phyloP scores from a whole-genome alignment of 2,113 vertebrate genomes.

The Chitala chitala region DNA sequence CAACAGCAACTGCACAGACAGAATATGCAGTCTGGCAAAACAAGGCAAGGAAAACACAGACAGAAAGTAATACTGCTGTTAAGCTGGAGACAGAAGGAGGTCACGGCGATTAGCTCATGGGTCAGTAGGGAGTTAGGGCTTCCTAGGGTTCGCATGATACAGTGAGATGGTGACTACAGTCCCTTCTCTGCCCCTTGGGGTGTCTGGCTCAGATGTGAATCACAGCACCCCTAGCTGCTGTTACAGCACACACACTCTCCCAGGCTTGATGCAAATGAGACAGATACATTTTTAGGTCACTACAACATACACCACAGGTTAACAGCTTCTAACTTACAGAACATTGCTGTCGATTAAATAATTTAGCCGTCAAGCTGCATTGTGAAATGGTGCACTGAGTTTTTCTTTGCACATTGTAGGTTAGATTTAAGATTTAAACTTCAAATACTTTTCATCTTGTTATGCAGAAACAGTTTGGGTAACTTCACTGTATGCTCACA shows the following conservation, averaged over 20 bases:
- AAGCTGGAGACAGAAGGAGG: background rate
- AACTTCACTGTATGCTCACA: too few relatives aligned
- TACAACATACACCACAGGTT: too few relatives aligned
- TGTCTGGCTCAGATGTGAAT: background rate
- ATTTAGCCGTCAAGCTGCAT: too few relatives aligned
- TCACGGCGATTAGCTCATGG: background rate
- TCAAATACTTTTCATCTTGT: too few relatives aligned
- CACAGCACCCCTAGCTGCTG: background rate
- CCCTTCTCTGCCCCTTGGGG: background rate
- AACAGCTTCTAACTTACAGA: too few relatives aligned
- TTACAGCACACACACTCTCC: background rate
- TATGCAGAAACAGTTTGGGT: too few relatives aligned
- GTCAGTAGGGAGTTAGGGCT: background rate
- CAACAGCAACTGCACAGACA: background rate
- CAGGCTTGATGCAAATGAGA: background rate
- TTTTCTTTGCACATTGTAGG: too few relatives aligned
- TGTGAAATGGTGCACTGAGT: too few relatives aligned
- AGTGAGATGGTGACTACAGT: background rate
- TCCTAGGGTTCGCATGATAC: background rate
- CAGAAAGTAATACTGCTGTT: background rate
- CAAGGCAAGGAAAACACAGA: background rate
- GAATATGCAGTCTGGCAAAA: background rate
- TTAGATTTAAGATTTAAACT: too few relatives aligned
- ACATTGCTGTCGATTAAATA: too few relatives aligned
- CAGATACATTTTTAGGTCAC: too few relatives aligned